Base-by-base conservation (phyloP, 2,888 invertebrate species). In the Neelides folsomi region DNA sequence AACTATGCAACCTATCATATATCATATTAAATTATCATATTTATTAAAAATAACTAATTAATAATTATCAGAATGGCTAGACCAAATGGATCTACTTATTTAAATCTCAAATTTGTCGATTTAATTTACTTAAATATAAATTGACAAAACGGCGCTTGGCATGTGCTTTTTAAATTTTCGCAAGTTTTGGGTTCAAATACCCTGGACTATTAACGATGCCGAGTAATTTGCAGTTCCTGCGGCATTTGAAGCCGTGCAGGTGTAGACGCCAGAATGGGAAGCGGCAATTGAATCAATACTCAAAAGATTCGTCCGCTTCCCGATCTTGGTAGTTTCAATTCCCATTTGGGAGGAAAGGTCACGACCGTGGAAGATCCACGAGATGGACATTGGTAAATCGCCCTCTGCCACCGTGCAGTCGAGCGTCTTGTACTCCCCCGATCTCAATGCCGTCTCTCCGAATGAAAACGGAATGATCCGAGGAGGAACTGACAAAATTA, bases 231-330 rank as follows among this genome's bases (percentile, higher is more conserved):
- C 62, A 8, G 53, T 56, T 20, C 68, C 69, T 12, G 67, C 45
- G 15, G 45, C 45, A n/a, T 16, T 20, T 18, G 69, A 12, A 60
- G 69, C 71, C 6, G 66, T 64, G 56, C 72, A 72, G 3, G 71
- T 68, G 61, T 71, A 72, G 48, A 67, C 67, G 18, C 71, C 71
- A 38, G 34, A 45, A n/a, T n/a, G 27, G 45, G 35, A 51, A 12
- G 47, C 52, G 19, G 54, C 52, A 10, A 57, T 46, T 4, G 50
- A 45, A 20, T 55, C 38, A 46, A 57, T 57, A 58, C 77, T 78
- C 51, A 84, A 71, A 51, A 79, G 70, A 58, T 80, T 77, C 55
- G 76, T 75, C 66, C 75, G 73, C 59, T 75, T 74, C 61, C 76
- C 76, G 67, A 77, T 69, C 67, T 74, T 75, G 42, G 74, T 74